Evolutionary conservation across 2,797 vertebrate genomes (phyloP), one percentile per base, ranked within the genome.

Genomic region (Buceros bicornis): DNA sequence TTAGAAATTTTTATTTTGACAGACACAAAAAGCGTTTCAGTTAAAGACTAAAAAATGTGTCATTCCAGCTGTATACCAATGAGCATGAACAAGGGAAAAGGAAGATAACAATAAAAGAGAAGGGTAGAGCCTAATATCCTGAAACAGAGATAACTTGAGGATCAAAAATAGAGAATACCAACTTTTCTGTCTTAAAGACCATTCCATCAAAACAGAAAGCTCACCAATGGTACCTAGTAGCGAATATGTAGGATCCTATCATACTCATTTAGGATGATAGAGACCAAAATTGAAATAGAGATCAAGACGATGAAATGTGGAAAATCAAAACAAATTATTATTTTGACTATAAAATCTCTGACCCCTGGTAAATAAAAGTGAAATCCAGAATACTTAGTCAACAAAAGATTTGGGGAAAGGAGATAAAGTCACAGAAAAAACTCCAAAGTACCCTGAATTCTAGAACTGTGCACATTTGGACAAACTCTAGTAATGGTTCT

Each of bases 61-160:
- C 24, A 42, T 40, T 31, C 17, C 21, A 69, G 7, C 33, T 51
- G 31, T 25, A 45, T 10, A 35, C 11, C 40, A 42, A 28, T 5
- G 15, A 48, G 37, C 7, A 3, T 8, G 5, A 12, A 43, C 57
- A 84, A 24, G 6, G 15, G 9, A 82, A 72, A 69, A 78, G 16
- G 33, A 61, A 60, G 13, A 57, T 5, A 8, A 54, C 16, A 93
- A 25, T n/a, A 50, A 11, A 40, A 92, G 26, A 54, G 7, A 40
- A 64, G 5, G 31, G 1, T 57, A 24, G 18, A 84, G 5, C 16
- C 5, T n/a, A 28, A 56, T 0, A 4, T 19, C 11, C 57, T 74
- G 19, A 60, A 91, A 73, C 22, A 58, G 2, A 67, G 15, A 13
- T 31, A 83, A 67, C 29, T 4, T 21, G 10, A 83, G 15, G 15